phyloP scores from a whole-genome alignment of 1,140 invertebrate genomes.

The Spodoptera litura region DNA sequence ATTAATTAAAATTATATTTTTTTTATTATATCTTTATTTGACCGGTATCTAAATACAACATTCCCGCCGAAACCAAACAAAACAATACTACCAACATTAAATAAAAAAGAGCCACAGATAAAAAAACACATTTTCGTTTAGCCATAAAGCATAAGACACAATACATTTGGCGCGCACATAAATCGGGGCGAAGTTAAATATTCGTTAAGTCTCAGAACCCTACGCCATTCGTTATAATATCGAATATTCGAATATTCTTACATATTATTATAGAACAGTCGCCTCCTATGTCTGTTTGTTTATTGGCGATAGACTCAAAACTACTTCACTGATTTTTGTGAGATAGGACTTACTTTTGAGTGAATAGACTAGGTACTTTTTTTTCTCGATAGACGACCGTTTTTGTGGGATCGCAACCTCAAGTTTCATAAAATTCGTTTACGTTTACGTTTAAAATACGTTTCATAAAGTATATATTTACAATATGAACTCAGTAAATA shows the following conservation, averaged over 20 bases:
- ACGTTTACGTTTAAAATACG: too few relatives aligned
- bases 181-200: slow-evolving; percentile 69
- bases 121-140: slow-evolving; percentile 3
- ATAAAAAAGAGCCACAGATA: slow-evolving; percentile 7
- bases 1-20: too few relatives aligned
- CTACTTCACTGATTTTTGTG: neutral
- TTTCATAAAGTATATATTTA: too few relatives aligned
- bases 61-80: neutral
- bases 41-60: too few relatives aligned
- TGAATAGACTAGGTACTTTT: too few relatives aligned
- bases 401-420: too few relatives aligned
- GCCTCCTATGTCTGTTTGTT: too few relatives aligned
- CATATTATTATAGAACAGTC: too few relatives aligned
- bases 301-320: slow-evolving; percentile 51
- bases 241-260: slow-evolving; percentile 45
- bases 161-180: slow-evolving; percentile 60
- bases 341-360: too few relatives aligned
- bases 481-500: neutral
- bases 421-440: too few relatives aligned
- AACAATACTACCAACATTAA: slow-evolving; percentile 24
- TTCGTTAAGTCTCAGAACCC: slow-evolving; percentile 63
- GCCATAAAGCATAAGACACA: slow-evolving; percentile 58
- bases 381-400: too few relatives aligned
- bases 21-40: too few relatives aligned
- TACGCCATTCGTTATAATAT: slow-evolving; percentile 70